Evolutionary conservation across 2,113 vertebrate species (phyloP).

Genomic region (Toxotes jaculatrix): DNA sequence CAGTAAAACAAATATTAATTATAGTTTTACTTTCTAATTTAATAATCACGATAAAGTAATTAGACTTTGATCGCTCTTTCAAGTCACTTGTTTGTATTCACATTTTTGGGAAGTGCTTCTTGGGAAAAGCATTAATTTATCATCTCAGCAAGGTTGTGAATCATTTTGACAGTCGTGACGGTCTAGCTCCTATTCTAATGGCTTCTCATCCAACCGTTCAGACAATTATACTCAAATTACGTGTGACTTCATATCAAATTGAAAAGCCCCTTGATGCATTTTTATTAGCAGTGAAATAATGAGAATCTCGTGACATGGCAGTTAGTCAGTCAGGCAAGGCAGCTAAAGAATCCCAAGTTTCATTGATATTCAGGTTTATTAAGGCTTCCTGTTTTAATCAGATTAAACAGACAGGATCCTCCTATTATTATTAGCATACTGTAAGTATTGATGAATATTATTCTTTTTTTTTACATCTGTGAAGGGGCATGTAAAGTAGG

Average conservation of each 20-base stretch:
- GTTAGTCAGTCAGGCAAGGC: constrained; percentile 23
- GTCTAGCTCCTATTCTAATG: constrained; percentile 43
- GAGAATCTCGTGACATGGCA: constrained; percentile 16
- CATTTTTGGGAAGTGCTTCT: constrained; percentile 1
- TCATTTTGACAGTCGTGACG: constrained; percentile 41
- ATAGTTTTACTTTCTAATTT: not conserved
- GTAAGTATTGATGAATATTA: not conserved
- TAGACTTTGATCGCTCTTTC: constrained; percentile 19
- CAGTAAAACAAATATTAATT: constrained; percentile 11
- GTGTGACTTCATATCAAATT: constrained; percentile 53
- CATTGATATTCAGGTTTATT: constrained; percentile 42
- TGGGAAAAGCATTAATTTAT: constrained; percentile 20
- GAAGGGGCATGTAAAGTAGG: not conserved
- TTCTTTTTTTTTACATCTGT: not conserved
- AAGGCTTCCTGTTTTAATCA: constrained; percentile 30
- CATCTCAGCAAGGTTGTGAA: constrained; percentile 37
- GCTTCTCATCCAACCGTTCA: constrained; percentile 29
- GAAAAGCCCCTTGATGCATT: constrained; percentile 38
- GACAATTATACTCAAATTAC: constrained; percentile 64
- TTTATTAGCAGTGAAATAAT: constrained; percentile 57
- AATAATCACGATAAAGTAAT: constrained; percentile 11
- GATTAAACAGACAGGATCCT: not conserved
- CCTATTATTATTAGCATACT: not conserved
- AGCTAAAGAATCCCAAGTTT: constrained; percentile 32
- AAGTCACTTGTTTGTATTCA: constrained; percentile 1